phyloP scores from a whole-genome alignment of 2,113 vertebrate species.

The Smithornis capensis region DNA sequence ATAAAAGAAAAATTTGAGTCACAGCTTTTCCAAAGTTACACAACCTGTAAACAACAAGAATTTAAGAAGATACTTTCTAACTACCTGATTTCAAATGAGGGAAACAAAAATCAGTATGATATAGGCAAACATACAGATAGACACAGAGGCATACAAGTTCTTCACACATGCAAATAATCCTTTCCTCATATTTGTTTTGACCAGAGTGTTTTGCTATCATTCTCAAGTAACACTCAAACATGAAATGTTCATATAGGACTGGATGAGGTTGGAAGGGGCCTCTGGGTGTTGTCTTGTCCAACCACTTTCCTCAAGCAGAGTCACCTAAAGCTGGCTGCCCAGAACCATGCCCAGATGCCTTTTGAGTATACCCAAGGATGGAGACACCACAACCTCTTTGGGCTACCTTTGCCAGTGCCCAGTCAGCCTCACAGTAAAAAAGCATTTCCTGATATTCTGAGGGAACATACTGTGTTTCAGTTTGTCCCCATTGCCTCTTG shows the following conservation, averaged over 20 bases:
- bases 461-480: background rate
- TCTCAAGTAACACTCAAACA: background rate
- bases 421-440: background rate
- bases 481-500: background rate
- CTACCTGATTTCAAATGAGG: background rate
- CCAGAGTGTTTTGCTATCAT: background rate
- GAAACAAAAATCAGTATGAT: background rate
- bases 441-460: background rate
- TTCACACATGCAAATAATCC: background rate
- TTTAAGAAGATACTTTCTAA: background rate
- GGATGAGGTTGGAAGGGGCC: background rate
- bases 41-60: background rate
- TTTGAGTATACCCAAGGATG: background rate
- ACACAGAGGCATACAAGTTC: background rate
- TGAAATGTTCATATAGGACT: accelerated
- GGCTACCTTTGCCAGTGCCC: background rate
- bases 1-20: background rate
- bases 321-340: background rate
- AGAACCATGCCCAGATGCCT: background rate
- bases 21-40: background rate
- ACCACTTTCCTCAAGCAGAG: background rate
- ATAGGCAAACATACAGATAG: background rate
- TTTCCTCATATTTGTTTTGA: background rate
- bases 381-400: background rate
- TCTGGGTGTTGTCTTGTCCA: background rate